Percentiles rank a stretch among this genome's conserved stretches.
These are phyloP conservation scores for Siniperca scherzeri DNA, from an alignment of 2,797 vertebrate genomes.

Conservation along the genomic window DNA sequence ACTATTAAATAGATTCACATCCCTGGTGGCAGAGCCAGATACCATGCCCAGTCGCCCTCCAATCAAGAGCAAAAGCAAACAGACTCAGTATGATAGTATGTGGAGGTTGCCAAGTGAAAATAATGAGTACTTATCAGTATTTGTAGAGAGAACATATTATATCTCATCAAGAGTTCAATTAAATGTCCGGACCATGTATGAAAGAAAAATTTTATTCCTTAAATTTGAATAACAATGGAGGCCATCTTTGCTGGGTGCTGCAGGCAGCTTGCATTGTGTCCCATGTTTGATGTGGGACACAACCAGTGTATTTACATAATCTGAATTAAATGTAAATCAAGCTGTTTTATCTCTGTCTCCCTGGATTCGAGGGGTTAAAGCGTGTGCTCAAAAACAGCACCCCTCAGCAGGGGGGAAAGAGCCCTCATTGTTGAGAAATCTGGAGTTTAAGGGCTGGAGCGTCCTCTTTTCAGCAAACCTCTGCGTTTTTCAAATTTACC, in stretches of 20 bases:
- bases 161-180: slow-evolving; percentile 58
- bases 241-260: slow-evolving; percentile 62
- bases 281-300: slow-evolving; percentile 76
- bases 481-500: slow-evolving; percentile 71
- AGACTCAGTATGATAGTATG: slow-evolving; percentile 24
- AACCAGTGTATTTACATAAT: slow-evolving; percentile 85
- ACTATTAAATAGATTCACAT: slow-evolving; percentile 64
- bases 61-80: slow-evolving; percentile 58
- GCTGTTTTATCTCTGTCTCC: slow-evolving; percentile 80
- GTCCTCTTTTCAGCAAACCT: slow-evolving; percentile 64
- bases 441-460: slow-evolving; percentile 71
- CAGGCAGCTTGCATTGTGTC: slow-evolving; percentile 68
- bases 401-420: slow-evolving; percentile 64
- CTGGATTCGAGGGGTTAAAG: slow-evolving; percentile 83
- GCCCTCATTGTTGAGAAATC: slow-evolving; percentile 71
- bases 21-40: slow-evolving; percentile 60
- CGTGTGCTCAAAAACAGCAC: slow-evolving; percentile 67
- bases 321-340: slow-evolving; percentile 87
- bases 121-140: slow-evolving; percentile 61
- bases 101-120: slow-evolving; percentile 47
- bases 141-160: slow-evolving; percentile 40
- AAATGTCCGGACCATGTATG: slow-evolving; percentile 41
- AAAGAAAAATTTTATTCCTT: slow-evolving; percentile 51
- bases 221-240: slow-evolving; percentile 82
- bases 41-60: slow-evolving; percentile 50